Evolutionary conservation across 2,113 vertebrate genomes (phyloP).

Genomic region (Hemichromis elongatus): DNA sequence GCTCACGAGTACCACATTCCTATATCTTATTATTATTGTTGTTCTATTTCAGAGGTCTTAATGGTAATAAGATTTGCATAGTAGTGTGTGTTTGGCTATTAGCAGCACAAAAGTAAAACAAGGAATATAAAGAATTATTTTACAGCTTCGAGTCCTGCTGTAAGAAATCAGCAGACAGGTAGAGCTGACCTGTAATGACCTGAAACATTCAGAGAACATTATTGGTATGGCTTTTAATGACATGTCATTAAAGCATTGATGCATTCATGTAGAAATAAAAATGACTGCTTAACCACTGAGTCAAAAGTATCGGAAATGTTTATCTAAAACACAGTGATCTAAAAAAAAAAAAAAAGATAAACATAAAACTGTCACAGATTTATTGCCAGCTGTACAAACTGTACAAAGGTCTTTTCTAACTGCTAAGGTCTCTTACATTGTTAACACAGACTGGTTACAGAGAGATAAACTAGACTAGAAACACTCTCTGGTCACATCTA

Average conservation of each 20-base stretch:
- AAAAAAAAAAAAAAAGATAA: background rate
- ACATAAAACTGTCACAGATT: background rate
- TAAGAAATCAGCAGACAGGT: background rate
- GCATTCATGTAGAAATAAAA: background rate
- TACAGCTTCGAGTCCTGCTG: background rate
- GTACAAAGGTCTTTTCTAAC: background rate
- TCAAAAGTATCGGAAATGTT: background rate
- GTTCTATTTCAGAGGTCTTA: background rate
- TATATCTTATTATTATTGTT: background rate
- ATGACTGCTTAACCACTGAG: background rate
- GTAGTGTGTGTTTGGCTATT: background rate
- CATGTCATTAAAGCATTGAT: background rate
- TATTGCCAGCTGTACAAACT: background rate
- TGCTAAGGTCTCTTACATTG: rapidly evolving
- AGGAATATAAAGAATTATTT: background rate
- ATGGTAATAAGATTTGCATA: background rate
- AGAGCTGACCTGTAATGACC: background rate
- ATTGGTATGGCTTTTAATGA: background rate
- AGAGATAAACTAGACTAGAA: background rate
- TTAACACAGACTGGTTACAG: background rate
- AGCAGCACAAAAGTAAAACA: background rate
- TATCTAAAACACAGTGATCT: background rate
- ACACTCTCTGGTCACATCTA: background rate
- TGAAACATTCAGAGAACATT: background rate
- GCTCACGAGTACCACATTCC: background rate